Evolutionary conservation across 1,140 invertebrate genomes (phyloP), one percentile per base, ranked within the genome.

Genomic region (Drosophila saltans): DNA sequence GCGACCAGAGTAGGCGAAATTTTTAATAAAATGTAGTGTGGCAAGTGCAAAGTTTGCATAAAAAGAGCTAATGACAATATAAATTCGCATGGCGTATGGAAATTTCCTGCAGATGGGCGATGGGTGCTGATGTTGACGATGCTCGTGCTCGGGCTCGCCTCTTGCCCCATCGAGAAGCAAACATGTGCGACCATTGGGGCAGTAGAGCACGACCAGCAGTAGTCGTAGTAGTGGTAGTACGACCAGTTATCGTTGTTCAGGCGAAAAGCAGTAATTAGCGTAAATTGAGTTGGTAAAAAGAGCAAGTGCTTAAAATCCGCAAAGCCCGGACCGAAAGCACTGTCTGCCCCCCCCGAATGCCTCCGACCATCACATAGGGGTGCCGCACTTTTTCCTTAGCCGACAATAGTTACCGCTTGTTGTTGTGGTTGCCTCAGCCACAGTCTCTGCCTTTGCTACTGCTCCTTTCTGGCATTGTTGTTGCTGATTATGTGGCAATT

Each of bases 231-330:
- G 56, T 9, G 26, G 26, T 28, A 63, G 48, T 52, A 28, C 40
- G 60, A 63, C 65, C 69, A 69, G 64, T 77, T 86, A 80, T 86
- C 83, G 76, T 76, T 60, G 76, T 73, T 60, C 61, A 58, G 69
- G 80, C 83, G 83, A 88, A 86, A 83, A 81, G 78, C 83, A 88
- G 84, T 88, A 88, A 88, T 88, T 88, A 88, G 83, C 84, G 80
- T 89, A 88, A 88, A 88, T 88, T 88, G 84, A 89, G 84, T 89
- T 83, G 80, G 73, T 88, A 89, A 88, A 88, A 88, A 83, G 84
- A 73, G 83, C 84, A 88, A 88, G 80, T 80, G 77, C 78, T 72
- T 65, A 58, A 71, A 77, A 79, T 81, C 70, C 77, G 57, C 60
- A 64, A 45, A 40, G 57, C 57, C 8, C 39, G 30, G 39, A 52